Percentiles rank a stretch among this genome's conserved stretches.
Evolutionary conservation across 2,888 invertebrate genomes (phyloP).

Genomic region (Rhorus exstirpatorius): DNA sequence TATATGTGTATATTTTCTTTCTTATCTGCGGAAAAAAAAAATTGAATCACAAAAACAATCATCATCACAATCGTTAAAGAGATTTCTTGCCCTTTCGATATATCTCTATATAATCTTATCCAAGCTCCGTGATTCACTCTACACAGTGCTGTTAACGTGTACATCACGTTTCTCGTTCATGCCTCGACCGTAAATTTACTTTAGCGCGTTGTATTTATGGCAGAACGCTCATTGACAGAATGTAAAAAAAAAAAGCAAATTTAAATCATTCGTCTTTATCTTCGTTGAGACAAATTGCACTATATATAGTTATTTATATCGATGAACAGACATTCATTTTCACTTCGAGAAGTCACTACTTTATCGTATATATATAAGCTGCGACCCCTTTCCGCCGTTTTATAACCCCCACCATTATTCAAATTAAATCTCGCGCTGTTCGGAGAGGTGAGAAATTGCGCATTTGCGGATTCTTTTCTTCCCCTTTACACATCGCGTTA

Average conservation of each 20-base stretch:
- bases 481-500: conserved; percentile 15
- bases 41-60: no score
- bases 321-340: background rate
- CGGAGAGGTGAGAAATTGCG: conserved; percentile 23
- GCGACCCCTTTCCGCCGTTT: background rate
- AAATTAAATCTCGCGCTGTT: conserved; percentile 26
- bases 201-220: no score
- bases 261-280: no score
- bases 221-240: no score
- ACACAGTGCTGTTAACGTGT: no score
- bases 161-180: no score
- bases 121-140: no score
- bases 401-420: background rate
- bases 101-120: no score
- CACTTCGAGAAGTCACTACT: background rate
- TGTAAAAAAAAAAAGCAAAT: no score
- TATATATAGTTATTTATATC: background rate
- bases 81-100: no score
- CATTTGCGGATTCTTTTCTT: conserved; percentile 47
- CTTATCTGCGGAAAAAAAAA: background rate
- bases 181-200: no score
- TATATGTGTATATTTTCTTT: background rate
- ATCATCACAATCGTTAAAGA: background rate
- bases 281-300: no score
- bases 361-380: background rate